Evolutionary conservation across 1,140 invertebrate species (phyloP).

Genomic region (Cyphomyrmex costatus): DNA sequence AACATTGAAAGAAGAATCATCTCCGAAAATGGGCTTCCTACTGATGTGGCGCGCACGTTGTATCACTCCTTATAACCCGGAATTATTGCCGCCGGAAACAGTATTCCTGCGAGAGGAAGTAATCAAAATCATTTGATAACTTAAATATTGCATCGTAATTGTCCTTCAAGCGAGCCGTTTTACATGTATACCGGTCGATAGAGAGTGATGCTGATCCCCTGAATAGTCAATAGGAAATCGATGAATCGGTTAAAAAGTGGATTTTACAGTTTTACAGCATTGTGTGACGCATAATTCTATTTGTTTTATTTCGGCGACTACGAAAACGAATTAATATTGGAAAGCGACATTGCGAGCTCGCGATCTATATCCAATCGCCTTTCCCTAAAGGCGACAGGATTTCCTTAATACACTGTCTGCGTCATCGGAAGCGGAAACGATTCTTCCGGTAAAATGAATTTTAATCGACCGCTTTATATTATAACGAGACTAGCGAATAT

Average conservation of each 20-base stretch:
- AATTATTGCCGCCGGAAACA: constrained; percentile 90
- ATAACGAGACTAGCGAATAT: constrained; percentile 61
- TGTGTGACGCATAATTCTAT: not conserved
- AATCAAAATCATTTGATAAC: constrained; percentile 12
- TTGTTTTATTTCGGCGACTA: not conserved
- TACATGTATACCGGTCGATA: too few species aligned
- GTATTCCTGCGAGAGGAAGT: constrained; percentile 86
- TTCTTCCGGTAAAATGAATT: constrained; percentile 33
- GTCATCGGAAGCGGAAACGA: constrained; percentile 57
- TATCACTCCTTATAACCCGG: constrained; percentile 89
- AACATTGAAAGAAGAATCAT: constrained; percentile 1
- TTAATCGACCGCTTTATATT: constrained; percentile 53
- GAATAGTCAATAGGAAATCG: not conserved
- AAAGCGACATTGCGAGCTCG: not conserved
- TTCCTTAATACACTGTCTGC: constrained; percentile 22
- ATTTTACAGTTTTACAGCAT: not conserved
- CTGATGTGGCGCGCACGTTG: constrained; percentile 89
- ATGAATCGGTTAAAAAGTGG: not conserved
- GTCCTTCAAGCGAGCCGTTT: not conserved
- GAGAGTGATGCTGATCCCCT: not conserved
- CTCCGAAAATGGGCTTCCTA: constrained; percentile 71
- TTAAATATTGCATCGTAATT: not conserved
- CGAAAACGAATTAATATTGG: constrained; percentile 37
- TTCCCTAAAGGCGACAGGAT: not conserved
- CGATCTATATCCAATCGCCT: constrained; percentile 36